Conservation (phyloP, 2,797 vertebrate species). For the Paratrypauchen microcephalus region DNA sequence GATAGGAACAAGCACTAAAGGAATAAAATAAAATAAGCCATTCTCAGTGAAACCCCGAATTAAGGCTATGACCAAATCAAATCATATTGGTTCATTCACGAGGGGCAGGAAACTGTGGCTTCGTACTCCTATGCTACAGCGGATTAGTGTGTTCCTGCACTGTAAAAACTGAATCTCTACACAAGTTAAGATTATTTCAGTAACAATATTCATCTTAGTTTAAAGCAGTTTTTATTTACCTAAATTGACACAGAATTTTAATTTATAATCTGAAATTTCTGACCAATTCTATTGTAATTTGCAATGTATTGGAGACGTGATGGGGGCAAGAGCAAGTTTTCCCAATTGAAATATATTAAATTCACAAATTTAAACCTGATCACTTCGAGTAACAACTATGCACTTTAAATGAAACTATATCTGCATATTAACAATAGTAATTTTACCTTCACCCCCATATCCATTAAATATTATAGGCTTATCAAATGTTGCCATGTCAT, state of each 20-base stretch:
- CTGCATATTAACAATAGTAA: not conserved
- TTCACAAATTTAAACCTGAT: too few relatives aligned
- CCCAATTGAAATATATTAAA: too few relatives aligned
- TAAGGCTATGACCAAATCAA: slow-evolving; percentile 68
- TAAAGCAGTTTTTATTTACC: not conserved
- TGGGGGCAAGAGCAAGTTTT: too few relatives aligned
- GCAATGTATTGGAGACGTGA: too few relatives aligned
- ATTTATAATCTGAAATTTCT: not conserved
- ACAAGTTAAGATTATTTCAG: not conserved
- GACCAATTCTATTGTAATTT: not conserved
- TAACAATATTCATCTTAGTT: not conserved
- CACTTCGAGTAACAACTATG: too few relatives aligned
- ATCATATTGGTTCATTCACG: slow-evolving; percentile 44
- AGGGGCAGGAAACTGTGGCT: slow-evolving; percentile 46
- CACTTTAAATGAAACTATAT: too few relatives aligned
- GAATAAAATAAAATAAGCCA: slow-evolving; percentile 12
- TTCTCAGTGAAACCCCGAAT: slow-evolving; percentile 49
- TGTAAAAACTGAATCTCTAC: not conserved
- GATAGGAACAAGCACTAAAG: slow-evolving; percentile 36
- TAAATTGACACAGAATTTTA: not conserved
- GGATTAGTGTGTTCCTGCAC: not conserved
- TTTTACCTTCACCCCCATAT: not conserved
- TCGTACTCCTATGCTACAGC: slow-evolving; percentile 45
- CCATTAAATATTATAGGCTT: not conserved
- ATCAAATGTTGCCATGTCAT: not conserved